Evolutionary conservation across 1,140 invertebrate genomes (phyloP), one percentile per base, ranked within the genome.

Genomic region (Liolophura sinensis): DNA sequence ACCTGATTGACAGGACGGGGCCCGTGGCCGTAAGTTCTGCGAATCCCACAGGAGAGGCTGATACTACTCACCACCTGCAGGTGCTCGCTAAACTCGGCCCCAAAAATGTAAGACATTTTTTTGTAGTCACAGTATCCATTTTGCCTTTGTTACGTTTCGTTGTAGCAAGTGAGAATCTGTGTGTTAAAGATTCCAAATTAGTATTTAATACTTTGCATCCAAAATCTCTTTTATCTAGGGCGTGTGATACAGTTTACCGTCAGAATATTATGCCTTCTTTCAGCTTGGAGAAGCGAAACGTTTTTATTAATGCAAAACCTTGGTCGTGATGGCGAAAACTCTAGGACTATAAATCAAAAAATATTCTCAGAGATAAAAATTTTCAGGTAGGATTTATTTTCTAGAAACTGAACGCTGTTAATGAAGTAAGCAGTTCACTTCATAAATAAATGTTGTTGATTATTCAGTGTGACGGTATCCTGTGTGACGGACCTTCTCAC

Each of bases 41-140:
- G 24, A 78, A 78, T 46, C 77, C 77, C 9, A 78, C 77, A 1
- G 77, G 77, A 16, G 77, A 78, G 60, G 77, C 72, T 0, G 77
- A 78, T 58, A 78, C 77, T 5, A 77, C 75, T 1, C 77, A 77
- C 59, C 77, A 77, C 57, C 69, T 74, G 18, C 77, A 78, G 40
- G 77, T 78, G 15, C 59, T 78, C 51, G 77, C 77, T 12, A 78
- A 77, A 63, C 75, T 78, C 16, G 75, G 77, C 1, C 24, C 72
- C 14, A 67, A 78, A 64, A 77, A 75, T 52, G 77, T 77, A 69
- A 70, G 75, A 67, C 7, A 62, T 59, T 20, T 40, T 27, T 24
- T n/a, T 47, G 22, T 60, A 1, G 14, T 46, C 5, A 60, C n/a
- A 40, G 12, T 24, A 46, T 18, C 16, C n/a, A 60, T 25, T 24